Evolutionary conservation across 1,140 invertebrate genomes (phyloP), one percentile per base, ranked within the genome.

Genomic region (Holotrichia oblita): DNA sequence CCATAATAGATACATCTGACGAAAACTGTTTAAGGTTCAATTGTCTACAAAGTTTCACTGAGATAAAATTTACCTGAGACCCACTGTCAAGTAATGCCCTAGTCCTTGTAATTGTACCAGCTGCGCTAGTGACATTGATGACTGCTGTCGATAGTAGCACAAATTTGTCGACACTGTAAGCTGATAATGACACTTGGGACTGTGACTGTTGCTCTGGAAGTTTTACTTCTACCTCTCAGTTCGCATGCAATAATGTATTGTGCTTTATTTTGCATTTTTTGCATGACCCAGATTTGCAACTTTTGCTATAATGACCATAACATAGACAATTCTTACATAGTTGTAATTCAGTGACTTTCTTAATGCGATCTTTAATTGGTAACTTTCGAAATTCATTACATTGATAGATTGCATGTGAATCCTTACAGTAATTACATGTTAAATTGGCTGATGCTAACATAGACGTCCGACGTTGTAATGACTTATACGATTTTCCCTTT

Each of bases 21-120:
- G 27, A 34, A 34, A 34, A 34, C 27, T 34, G 27, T 34, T 34
- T 44, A 44, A 44, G 42, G 14, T 44, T 44, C 42, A 44, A 44
- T 44, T 44, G 42, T 44, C 14, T 44, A 14, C 14, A 34, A 34
- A 44, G 42, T 44, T 6, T 44, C 14, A 9, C n/a, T 17, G 17
- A 22, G n/a, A 69, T 69, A 69, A 20, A 27, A 27, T 69, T 69
- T 8, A 27, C 9, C n/a, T 69, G 61, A 69, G 61, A 69, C 20
- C 61, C 14, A 69, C 10, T 8, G 17, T 69, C 7, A 10, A 69
- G 27, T 69, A 69, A 69, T 3, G 61, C 61, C 10, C 61, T 10
- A 14, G 61, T 14, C 17, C 14, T n/a, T 22, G 2, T 22, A 10
- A 10, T 24, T 17, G 10, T 69, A 22, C 17, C 61, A 14, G 20